Base-by-base conservation (phyloP, 2,888 invertebrate species). In the Mesochorus sp. region DNA sequence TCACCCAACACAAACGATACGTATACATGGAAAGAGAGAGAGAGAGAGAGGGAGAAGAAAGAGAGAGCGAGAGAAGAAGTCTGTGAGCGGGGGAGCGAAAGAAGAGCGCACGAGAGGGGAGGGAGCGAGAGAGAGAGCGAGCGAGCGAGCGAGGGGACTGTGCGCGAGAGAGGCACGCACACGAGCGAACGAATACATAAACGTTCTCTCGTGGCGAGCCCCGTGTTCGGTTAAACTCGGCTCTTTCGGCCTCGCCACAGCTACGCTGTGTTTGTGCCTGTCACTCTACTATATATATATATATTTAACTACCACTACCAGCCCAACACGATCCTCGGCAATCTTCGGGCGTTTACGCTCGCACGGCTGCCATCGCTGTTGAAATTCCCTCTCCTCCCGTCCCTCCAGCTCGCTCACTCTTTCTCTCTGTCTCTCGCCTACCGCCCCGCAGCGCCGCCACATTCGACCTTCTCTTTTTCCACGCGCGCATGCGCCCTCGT, bases 321-420 rank as follows among this genome's bases (percentile, higher is more conserved):
- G 19, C n/a, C 1, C 19, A 5, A n/a, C 4, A 19, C 28, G 8
- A 37, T 34, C 51, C 59, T 74, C 78, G 78, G 74, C 24, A 55
- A 70, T 66, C 78, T 74, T 74, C 78, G 78, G 74, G 28, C 31
- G 21, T 59, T 78, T 74, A 61, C 78, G 78, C 64, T 51, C 57
- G 55, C 67, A 34, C 78, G 78, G 78, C 74, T 78, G 78, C 78
- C 78, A 78, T 78, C 78, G 74, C 78, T 74, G 74, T 70, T 57
- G 37, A 71, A 71, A 72, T 44, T 51, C 44, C 61, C 37, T 28
- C 49, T 47, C 21, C 55, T 19, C 39, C 21, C 28, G 10, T 19
- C 44, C 19, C 62, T 37, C 34, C 21, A 39, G 24, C 39, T 10
- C 31, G 28, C 19, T n/a, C 3, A n/a, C 12, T 49, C 61, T 12